phyloP scores from a whole-genome alignment of 1,140 invertebrate species.

The Octopus bimaculoides region DNA sequence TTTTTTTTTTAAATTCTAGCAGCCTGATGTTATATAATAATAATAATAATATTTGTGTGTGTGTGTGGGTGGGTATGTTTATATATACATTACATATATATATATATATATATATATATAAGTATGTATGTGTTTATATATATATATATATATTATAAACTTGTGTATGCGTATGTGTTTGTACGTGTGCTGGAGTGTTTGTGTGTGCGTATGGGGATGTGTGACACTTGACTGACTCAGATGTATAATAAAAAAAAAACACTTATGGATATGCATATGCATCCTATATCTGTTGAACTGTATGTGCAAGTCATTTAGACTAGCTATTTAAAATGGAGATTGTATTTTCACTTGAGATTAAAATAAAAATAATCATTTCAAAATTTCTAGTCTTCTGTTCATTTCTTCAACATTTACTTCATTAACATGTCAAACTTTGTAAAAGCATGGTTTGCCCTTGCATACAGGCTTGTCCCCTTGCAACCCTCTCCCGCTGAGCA shows the following conservation, averaged over 20 bases:
- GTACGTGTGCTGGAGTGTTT: not conserved
- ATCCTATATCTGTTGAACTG: not conserved
- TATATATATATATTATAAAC: not conserved
- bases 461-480: too few species aligned
- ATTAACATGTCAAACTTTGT: too few species aligned
- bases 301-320: constrained; percentile 2
- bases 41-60: too few species aligned
- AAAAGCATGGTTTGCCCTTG: too few species aligned
- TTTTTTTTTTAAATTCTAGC: too few species aligned
- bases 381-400: not conserved
- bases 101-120: too few species aligned
- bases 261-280: not conserved
- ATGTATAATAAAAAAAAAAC: not conserved
- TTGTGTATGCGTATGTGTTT: not conserved
- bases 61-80: too few species aligned
- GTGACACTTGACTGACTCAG: not conserved
- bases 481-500: too few species aligned
- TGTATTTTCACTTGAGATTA: constrained; percentile 13
- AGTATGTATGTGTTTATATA: too few species aligned
- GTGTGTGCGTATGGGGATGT: not conserved
- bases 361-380: constrained; percentile 10
- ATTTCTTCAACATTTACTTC: not conserved
- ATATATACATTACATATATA: too few species aligned
- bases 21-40: too few species aligned
- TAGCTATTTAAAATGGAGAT: constrained; percentile 12